These are phyloP conservation scores for Tetanocera ferruginea DNA, from an alignment of 2,888 invertebrate species.

Conservation along the genomic window DNA sequence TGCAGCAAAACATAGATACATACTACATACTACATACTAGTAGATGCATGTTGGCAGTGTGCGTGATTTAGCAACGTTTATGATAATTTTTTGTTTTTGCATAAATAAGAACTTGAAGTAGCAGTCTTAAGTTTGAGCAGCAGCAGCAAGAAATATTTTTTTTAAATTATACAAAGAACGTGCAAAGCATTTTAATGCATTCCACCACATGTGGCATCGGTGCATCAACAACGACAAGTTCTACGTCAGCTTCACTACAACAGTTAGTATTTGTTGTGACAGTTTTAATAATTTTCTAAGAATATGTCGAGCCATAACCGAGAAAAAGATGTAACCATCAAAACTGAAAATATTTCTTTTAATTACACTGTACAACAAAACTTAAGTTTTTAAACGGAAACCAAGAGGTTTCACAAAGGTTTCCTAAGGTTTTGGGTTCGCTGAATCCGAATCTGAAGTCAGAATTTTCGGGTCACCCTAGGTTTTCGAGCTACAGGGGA, in stretches of 20 bases:
- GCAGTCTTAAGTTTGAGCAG: conserved; percentile 23
- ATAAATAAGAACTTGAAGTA: background rate
- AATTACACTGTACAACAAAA: no score
- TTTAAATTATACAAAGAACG: background rate
- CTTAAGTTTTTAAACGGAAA: no score
- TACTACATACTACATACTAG: no score
- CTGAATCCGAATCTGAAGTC: no score
- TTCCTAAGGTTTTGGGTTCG: no score
- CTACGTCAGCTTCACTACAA: conserved; percentile 47
- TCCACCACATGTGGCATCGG: conserved; percentile 65
- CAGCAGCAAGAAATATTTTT: background rate
- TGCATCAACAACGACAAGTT: conserved; percentile 56
- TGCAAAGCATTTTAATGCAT: conserved; percentile 59
- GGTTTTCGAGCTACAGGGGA: no score
- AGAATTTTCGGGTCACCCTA: no score
- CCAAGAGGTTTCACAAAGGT: no score
- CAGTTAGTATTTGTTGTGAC: conserved; percentile 54
- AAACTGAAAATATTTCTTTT: no score
- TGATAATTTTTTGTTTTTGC: conserved; percentile 14
- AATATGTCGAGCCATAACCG: no score
- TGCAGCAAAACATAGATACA: background rate
- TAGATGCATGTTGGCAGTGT: conserved; percentile 1
- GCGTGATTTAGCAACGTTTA: conserved; percentile 29
- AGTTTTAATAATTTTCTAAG: background rate
- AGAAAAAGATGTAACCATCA: no score